phyloP scores from a whole-genome alignment of 2,888 invertebrate genomes.

The Amphipyra tragopoginis region DNA sequence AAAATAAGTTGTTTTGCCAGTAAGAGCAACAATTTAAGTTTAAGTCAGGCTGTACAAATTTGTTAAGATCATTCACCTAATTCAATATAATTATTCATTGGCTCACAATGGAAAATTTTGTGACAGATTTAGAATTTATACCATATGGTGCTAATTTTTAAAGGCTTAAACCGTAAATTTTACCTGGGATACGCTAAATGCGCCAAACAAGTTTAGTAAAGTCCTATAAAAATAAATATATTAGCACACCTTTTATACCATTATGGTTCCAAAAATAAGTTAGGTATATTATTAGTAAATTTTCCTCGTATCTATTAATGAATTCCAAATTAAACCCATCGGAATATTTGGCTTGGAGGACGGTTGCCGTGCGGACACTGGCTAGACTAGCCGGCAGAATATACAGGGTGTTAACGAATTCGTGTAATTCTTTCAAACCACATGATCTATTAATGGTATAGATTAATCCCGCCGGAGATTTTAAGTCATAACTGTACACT shows the following conservation, averaged over 20 bases:
- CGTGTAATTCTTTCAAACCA: too few species aligned
- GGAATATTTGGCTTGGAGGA: neutral
- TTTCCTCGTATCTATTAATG: slow-evolving; percentile 1
- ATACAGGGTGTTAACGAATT: too few species aligned
- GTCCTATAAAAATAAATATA: neutral
- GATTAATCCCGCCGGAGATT: too few species aligned
- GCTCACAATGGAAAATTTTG: slow-evolving; percentile 13
- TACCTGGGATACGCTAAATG: neutral
- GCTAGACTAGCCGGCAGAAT: neutral
- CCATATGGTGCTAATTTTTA: slow-evolving; percentile 21
- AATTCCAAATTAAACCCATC: neutral
- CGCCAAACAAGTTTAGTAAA: slow-evolving; percentile 9
- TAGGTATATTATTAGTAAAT: neutral
- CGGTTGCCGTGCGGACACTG: neutral
- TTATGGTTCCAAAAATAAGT: slow-evolving; percentile 14
- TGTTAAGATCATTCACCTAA: too few species aligned
- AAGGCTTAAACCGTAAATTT: slow-evolving; percentile 6
- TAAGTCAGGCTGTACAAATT: slow-evolving; percentile 1
- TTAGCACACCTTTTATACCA: slow-evolving; percentile 11
- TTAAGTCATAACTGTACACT: too few species aligned
- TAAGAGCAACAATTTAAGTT: slow-evolving; percentile 4
- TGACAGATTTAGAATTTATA: slow-evolving; percentile 7
- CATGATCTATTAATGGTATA: too few species aligned
- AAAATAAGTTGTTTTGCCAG: slow-evolving; percentile 27
- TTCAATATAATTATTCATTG: slow-evolving; percentile 7